phyloP scores from a whole-genome alignment of 1,140 invertebrate genomes.

The Eueides isabella region DNA sequence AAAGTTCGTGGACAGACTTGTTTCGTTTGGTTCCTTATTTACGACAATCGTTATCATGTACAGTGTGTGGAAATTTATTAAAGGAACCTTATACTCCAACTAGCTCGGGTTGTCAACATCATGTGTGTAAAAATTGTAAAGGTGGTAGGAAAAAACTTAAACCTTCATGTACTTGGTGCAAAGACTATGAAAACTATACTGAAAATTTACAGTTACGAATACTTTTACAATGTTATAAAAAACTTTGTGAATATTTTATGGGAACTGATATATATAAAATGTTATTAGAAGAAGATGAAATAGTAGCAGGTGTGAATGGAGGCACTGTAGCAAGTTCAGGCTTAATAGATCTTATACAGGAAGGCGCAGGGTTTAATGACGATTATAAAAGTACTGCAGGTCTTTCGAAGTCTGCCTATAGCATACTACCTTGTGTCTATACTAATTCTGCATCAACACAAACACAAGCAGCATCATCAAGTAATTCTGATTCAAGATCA shows the following conservation, averaged over 20 bases:
- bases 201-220: constrained; percentile 92
- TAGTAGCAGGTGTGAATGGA: constrained; percentile 72
- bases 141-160: constrained; percentile 93
- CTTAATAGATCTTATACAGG: constrained; percentile 89
- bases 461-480: constrained; percentile 81
- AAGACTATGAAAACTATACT: constrained; percentile 90
- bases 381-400: constrained; percentile 88
- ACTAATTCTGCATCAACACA: constrained; percentile 87
- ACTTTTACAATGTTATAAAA: constrained; percentile 93
- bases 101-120: constrained; percentile 92
- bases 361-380: constrained; percentile 90
- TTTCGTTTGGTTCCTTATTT: constrained; percentile 92
- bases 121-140: constrained; percentile 91
- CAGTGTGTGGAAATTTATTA: constrained; percentile 92
- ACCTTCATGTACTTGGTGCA: constrained; percentile 92
- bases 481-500: constrained; percentile 62
- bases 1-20: constrained; percentile 90
- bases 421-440: constrained; percentile 88
- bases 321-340: constrained; percentile 82
- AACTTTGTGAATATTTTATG: constrained; percentile 91
- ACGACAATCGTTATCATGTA: constrained; percentile 93
- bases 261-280: constrained; percentile 87
- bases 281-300: constrained; percentile 82
- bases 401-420: constrained; percentile 87
- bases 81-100: constrained; percentile 92